Conservation (phyloP, 2,888 invertebrate genomes). For the Lumbricus terrestris region DNA sequence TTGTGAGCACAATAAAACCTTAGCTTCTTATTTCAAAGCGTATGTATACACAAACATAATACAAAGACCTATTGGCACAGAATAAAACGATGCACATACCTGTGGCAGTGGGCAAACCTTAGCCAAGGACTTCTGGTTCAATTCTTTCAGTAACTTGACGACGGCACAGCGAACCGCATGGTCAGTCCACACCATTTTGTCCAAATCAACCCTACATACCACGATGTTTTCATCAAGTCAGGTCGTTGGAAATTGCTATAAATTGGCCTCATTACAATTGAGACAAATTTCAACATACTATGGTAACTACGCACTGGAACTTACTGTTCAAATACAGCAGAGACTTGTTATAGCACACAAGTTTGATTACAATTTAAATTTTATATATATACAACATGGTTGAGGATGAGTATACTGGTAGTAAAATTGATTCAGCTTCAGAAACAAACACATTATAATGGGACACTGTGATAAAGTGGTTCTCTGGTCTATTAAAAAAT, state of each 20-base stretch:
- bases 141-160: conserved; percentile 49
- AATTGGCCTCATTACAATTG: too few relatives aligned
- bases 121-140: conserved; percentile 53
- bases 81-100: conserved; percentile 39
- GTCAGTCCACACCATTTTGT: conserved; percentile 48
- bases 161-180: conserved; percentile 53
- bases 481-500: background rate
- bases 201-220: conserved; percentile 11
- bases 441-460: too few relatives aligned
- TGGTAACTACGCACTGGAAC: too few relatives aligned
- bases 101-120: conserved; percentile 53
- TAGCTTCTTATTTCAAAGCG: background rate
- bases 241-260: too few relatives aligned
- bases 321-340: too few relatives aligned
- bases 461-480: too few relatives aligned
- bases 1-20: background rate
- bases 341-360: too few relatives aligned
- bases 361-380: too few relatives aligned
- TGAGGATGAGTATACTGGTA: too few relatives aligned
- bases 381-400: too few relatives aligned
- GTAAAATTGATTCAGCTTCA: too few relatives aligned
- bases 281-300: too few relatives aligned
- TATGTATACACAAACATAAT: background rate
- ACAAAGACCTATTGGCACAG: background rate
- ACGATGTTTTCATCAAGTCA: background rate